A percentile compares a stretch with the other conserved stretches of the same genome.
These are phyloP conservation scores for Neopipo cinnamomea DNA, from an alignment of 2,113 vertebrate genomes.

Conservation along the genomic window DNA sequence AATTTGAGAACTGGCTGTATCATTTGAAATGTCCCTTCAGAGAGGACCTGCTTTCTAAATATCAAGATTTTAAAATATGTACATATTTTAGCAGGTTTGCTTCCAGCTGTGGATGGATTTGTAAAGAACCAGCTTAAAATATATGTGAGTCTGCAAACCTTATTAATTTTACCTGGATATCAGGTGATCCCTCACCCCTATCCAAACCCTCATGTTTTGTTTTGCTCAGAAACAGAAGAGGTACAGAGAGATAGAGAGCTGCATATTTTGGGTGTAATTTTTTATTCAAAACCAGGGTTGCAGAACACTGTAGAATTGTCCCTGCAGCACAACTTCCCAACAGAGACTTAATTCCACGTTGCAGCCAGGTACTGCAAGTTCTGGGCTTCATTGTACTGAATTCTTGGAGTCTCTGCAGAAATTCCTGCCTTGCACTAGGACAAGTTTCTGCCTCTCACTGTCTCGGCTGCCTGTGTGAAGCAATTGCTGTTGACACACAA, in stretches of 20 bases:
- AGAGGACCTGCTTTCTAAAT: background rate
- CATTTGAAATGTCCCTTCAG: background rate
- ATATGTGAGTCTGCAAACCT: background rate
- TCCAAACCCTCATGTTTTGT: background rate
- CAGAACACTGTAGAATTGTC: background rate
- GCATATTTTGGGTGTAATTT: background rate
- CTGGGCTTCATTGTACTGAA: background rate
- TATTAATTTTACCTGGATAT: background rate
- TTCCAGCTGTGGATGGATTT: background rate
- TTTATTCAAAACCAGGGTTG: background rate
- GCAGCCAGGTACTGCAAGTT: background rate
- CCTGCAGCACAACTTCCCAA: accelerated
- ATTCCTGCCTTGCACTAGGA: background rate
- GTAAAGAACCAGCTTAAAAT: background rate
- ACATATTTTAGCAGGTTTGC: background rate
- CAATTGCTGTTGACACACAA: background rate
- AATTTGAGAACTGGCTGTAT: background rate
- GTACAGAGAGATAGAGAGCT: background rate
- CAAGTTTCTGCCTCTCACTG: background rate
- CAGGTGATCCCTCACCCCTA: background rate
- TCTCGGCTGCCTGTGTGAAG: background rate
- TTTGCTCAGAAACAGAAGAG: background rate
- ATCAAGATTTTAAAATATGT: background rate
- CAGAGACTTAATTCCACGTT: background rate
- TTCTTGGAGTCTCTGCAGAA: background rate